phyloP scores from a whole-genome alignment of 2,888 invertebrate species.

The Hirtodrosophila duncani region DNA sequence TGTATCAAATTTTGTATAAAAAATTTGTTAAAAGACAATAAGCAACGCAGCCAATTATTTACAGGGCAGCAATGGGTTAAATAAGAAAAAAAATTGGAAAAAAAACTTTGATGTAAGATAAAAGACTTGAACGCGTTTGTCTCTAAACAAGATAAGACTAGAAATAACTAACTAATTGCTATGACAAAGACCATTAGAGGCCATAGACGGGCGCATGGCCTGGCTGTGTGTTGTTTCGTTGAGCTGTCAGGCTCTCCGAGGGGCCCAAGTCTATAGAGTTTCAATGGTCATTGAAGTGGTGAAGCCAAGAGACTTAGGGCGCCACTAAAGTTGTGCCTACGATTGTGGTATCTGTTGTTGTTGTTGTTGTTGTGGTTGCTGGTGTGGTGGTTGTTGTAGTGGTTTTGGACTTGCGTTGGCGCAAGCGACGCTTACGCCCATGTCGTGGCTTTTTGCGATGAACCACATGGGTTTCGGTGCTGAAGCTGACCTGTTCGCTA shows the following conservation, averaged over 20 bases:
- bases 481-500: slow-evolving; percentile 72
- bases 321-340: slow-evolving; percentile 17
- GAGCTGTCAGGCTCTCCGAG: neutral
- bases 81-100: too few species aligned
- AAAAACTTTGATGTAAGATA: too few species aligned
- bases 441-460: slow-evolving; percentile 66
- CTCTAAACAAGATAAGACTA: slow-evolving; percentile 53
- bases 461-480: slow-evolving; percentile 74
- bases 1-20: slow-evolving; percentile 6
- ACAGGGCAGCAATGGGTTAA: slow-evolving; percentile 32
- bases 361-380: slow-evolving; percentile 15
- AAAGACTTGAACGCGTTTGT: slow-evolving; percentile 23
- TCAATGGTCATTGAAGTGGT: neutral
- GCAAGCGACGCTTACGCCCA: slow-evolving; percentile 44
- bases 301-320: slow-evolving; percentile 18
- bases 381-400: slow-evolving; percentile 20
- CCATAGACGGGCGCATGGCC: neutral
- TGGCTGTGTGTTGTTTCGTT: slow-evolving; percentile 11
- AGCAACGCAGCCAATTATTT: slow-evolving; percentile 75
- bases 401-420: slow-evolving; percentile 27
- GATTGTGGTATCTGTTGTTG: slow-evolving; percentile 2
- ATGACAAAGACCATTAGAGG: neutral
- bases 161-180: slow-evolving; percentile 67
- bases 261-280: slow-evolving; percentile 4
- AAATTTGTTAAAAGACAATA: slow-evolving; percentile 34